Conservation (phyloP, 2,888 invertebrate species). For the Spatulosminthurus flaviceps region DNA sequence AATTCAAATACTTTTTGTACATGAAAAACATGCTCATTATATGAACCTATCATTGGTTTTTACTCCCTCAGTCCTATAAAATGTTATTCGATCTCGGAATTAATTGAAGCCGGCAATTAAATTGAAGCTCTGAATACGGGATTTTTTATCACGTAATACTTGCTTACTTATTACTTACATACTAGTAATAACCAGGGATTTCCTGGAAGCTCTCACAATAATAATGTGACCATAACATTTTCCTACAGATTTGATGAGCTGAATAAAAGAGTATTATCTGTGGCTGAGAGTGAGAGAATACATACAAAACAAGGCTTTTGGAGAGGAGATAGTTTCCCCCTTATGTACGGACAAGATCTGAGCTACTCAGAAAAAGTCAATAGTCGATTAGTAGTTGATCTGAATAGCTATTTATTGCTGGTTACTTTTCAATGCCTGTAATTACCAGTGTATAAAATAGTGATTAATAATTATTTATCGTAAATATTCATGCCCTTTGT, state of each 20-base stretch:
- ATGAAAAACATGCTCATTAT: too few relatives aligned
- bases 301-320: too few relatives aligned
- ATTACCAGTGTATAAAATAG: constrained; percentile 33
- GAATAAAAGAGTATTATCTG: too few relatives aligned
- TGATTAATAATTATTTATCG: constrained; percentile 42
- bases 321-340: too few relatives aligned
- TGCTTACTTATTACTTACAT: too few relatives aligned
- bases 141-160: neutral
- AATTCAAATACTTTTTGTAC: neutral
- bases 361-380: neutral
- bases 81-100: constrained; percentile 16
- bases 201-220: constrained; percentile 23
- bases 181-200: neutral
- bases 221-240: too few relatives aligned
- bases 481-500: constrained; percentile 29
- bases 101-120: constrained; percentile 19
- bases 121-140: constrained; percentile 11
- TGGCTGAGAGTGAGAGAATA: too few relatives aligned
- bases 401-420: constrained; percentile 31
- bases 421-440: constrained; percentile 35
- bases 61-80: neutral
- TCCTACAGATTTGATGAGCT: too few relatives aligned
- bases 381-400: constrained; percentile 28
- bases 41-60: neutral
- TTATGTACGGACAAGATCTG: too few relatives aligned